Conservation (phyloP, 2,888 invertebrate species). For the Clunio marinus region DNA sequence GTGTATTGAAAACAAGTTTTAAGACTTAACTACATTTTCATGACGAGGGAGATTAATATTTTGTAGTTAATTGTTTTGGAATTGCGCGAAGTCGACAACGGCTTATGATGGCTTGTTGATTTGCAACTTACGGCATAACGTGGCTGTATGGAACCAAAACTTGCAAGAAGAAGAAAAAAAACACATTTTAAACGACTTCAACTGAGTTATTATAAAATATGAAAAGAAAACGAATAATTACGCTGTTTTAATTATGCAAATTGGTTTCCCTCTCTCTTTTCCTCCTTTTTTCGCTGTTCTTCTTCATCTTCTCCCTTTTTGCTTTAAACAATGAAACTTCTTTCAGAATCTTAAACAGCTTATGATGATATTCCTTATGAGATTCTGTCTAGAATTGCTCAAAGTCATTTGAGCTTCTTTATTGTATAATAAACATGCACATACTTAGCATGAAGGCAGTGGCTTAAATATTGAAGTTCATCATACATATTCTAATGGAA, state of each 20-base stretch:
- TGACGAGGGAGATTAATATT: slow-evolving; percentile 11
- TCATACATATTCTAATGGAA: not conserved
- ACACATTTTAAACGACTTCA: not conserved
- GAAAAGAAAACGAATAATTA: slow-evolving; percentile 16
- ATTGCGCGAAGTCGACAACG: not conserved
- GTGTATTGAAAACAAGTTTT: slow-evolving; percentile 23
- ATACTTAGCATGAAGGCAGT: not conserved
- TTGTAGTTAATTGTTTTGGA: slow-evolving; percentile 12
- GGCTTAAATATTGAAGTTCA: slow-evolving; percentile 14
- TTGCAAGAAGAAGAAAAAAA: not conserved
- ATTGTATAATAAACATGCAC: too few species aligned
- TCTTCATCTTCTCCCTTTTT: not conserved
- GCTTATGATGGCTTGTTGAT: too few species aligned
- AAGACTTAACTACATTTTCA: not conserved
- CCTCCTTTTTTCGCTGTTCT: not conserved
- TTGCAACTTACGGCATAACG: too few species aligned
- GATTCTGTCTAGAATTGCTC: slow-evolving; percentile 14
- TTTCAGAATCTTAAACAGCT: slow-evolving; percentile 21
- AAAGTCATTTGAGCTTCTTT: slow-evolving; percentile 6
- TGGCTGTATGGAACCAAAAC: too few species aligned
- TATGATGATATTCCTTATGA: slow-evolving; percentile 15
- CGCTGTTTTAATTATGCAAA: slow-evolving; percentile 16
- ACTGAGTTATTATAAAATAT: not conserved
- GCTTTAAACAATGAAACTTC: not conserved
- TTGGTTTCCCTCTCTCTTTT: not conserved